Evolutionary conservation across 2,113 vertebrate genomes (phyloP), one percentile per base, ranked within the genome.

Genomic region (Leucoraja erinaceus): DNA sequence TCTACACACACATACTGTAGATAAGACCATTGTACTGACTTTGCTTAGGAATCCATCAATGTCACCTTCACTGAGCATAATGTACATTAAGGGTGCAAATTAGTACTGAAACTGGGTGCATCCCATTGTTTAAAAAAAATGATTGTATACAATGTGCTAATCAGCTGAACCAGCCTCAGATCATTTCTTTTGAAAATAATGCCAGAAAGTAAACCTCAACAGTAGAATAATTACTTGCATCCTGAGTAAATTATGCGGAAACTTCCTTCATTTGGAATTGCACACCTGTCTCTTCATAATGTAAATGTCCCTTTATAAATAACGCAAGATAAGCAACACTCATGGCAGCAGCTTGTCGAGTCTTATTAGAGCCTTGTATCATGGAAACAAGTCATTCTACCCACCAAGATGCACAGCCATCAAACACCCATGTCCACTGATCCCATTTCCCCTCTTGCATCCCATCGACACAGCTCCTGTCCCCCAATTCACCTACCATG

Each of bases 141-240:
- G 59, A n/a, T 10, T 61, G 10, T 5, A 86, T 86, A 59, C 28
- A 31, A 61, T n/a, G 25, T 86, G 4, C 25, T 61, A 7, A 86
- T 61, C n/a, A 61, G 10, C 81, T 59, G 81, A 59, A 86, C 4
- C 25, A 61, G 81, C 3, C 11, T 59, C 25, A 61, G 22, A 11
- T 56, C 59, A 61, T 28, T 61, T 56, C 81, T 86, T 61, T 9
- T 86, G 81, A 86, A 86, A 86, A 61, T n/a, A 61, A 86, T 75
- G 59, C 56, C 10, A n/a, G 25, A 5, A 61, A 86, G 56, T 61
- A 61, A 61, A n/a, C 56, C 25, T 86, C 25, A 86, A 86, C 28
- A 86, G 25, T 12, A 86, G n/a, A 14, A 72, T 56, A 84, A 86
- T 86, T 86, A 86, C 9, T 14, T 22, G n/a, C 56, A 86, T 25